Base-by-base conservation (phyloP, 2,888 invertebrate genomes). In the Caenorhabditis uteleia region DNA sequence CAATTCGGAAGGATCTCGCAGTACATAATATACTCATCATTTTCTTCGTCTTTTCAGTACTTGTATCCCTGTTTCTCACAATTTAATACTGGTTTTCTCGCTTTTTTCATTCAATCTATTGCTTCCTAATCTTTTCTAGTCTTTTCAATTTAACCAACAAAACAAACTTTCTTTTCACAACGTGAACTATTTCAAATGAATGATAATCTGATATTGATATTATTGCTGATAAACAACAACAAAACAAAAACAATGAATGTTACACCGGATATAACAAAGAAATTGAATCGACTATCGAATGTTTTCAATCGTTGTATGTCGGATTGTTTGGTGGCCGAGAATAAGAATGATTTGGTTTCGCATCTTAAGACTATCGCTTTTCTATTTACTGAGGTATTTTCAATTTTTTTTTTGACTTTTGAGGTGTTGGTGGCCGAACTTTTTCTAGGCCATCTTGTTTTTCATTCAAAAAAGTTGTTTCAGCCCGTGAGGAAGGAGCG, bases 1-100 rank as follows among this genome's bases (percentile, higher is more conserved):
- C 33, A 72, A 62, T 26, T 72, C 72, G 5, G 72, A 72, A 29
- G 60, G 54, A 26, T 48, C 65, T 5, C 14, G 54, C 3, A 47
- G 51, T 42, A 59, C 65, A 38, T 58, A 50, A 53, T 26, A 21
- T 8, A 5, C 27, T 6, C 40, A 27, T 38, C 20, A 27, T 26
- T n/a, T n/a, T n/a, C n/a, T n/a, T n/a, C n/a, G n/a, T 33, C 16
- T 23, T 40, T 4, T 16, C 14, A 2, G 23, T 36, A 36, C 34
- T 23, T 16, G 18, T 16, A 10, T 23, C 26, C 25, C 38, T 2
- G 3, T 49, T 40, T 36, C 36, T 36, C 36, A 36, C 8, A 36
- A 8, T 36, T 18, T 3, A 36, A 36, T 26, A 40, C 40, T 16
- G 40, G 21, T 40, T 10, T 29, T 29, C 8, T 29, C 14, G 31